Percentiles rank a stretch among this genome's conserved stretches.
These are phyloP conservation scores for Xylocopa sonorina DNA, from an alignment of 1,140 invertebrate genomes.

Conservation along the genomic window DNA sequence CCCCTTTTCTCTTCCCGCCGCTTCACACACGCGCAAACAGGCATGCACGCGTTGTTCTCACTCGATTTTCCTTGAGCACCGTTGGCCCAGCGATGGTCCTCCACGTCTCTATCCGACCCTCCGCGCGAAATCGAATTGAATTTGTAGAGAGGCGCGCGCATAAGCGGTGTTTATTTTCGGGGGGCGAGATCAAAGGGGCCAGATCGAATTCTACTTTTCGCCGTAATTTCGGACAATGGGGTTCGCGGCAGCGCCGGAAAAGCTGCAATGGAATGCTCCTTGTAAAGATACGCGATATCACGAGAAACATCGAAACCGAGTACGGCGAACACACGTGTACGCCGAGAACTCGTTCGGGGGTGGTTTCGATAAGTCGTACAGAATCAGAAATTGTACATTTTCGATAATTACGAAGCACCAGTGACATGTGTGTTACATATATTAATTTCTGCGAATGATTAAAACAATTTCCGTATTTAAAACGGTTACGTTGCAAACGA, in stretches of 20 bases:
- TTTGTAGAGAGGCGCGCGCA: conserved; percentile 29
- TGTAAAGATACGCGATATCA: too few relatives aligned
- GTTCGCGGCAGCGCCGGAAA: fast-evolving
- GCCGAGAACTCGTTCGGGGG: too few relatives aligned
- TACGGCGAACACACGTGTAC: too few relatives aligned
- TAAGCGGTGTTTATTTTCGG: conserved; percentile 27
- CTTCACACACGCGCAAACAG: conserved; percentile 53
- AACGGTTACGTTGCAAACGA: too few relatives aligned
- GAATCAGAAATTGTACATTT: too few relatives aligned
- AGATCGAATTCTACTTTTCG: background rate
- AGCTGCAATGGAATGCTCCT: background rate
- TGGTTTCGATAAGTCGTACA: too few relatives aligned
- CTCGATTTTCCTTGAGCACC: conserved; percentile 66
- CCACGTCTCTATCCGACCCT: conserved; percentile 16
- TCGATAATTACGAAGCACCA: too few relatives aligned
- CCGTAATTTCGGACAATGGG: background rate
- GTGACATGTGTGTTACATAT: too few relatives aligned
- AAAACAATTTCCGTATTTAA: too few relatives aligned
- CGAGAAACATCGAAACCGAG: too few relatives aligned
- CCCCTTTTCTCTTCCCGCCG: conserved; percentile 15
- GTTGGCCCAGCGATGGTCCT: conserved; percentile 54
- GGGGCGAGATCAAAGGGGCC: background rate
- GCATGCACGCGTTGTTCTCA: too few relatives aligned
- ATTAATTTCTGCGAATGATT: too few relatives aligned
- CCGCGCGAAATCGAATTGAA: conserved; percentile 44